These are phyloP conservation scores for Fulmarus glacialis DNA, from an alignment of 2,113 vertebrate genomes.

Conservation along the genomic window DNA sequence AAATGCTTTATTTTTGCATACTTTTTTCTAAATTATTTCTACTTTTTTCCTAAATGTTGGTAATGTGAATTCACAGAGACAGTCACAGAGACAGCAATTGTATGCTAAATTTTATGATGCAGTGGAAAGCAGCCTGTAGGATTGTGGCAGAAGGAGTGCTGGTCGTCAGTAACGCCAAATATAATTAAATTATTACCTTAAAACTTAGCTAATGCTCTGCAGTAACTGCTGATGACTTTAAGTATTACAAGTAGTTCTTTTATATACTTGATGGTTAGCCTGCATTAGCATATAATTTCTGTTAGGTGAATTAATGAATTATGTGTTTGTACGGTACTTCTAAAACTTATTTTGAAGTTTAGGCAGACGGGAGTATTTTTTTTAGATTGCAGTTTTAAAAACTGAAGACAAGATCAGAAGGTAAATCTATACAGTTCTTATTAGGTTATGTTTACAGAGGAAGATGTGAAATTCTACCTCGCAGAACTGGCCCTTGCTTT, in stretches of 20 bases:
- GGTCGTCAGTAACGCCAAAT: neutral
- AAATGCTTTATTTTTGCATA: neutral
- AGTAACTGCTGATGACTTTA: neutral
- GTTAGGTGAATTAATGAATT: neutral
- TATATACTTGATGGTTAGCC: neutral
- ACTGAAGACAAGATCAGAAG: constrained; percentile 82
- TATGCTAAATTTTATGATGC: neutral
- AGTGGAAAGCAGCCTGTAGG: neutral
- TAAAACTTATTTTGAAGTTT: neutral
- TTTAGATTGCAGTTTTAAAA: constrained; percentile 63
- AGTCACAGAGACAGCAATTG: neutral
- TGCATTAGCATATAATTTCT: neutral
- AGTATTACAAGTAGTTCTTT: neutral
- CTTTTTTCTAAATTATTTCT: neutral
- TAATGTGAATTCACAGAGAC: neutral
- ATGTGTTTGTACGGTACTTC: neutral
- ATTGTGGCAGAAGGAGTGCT: neutral
- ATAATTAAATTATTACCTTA: neutral
- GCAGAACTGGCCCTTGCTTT: constrained; percentile 98
- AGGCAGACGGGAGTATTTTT: neutral
- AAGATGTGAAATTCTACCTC: constrained; percentile 99
- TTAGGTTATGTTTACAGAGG: constrained; percentile 99
- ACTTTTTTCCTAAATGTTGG: neutral
- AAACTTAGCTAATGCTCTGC: neutral
- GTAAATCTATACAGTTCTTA: constrained; percentile 97